Evolutionary conservation across 2,888 invertebrate genomes (phyloP), one percentile per base, ranked within the genome.

Genomic region (Chironomus riparius): DNA sequence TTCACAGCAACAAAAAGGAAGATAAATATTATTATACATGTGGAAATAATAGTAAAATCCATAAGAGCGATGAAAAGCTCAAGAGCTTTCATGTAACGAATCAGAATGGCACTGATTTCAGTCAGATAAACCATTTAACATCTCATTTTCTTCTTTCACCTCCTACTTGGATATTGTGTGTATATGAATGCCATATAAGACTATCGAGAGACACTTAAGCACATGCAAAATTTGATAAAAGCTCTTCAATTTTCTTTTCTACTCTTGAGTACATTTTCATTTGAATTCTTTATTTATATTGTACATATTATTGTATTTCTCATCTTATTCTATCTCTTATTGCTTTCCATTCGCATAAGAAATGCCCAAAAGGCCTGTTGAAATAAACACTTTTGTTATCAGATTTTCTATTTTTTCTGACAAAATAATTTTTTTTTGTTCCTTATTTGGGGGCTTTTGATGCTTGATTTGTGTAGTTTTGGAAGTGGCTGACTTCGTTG

Each of bases 181-280:
- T 50, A 13, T 50, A 38, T 38, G 38, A 38, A 38, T 38, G 38
- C 2, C 24, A 61, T 38, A 72, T 62, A 62, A 71, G 62, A 72
- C 62, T 61, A 24, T 61, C 18, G 48, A 61, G 61, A 61, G 72
- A 72, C 72, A 72, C 72, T 72, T 61, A 56, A 72, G 61, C 61
- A 72, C 72, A 72, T 62, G 72, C 72, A 62, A 72, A 70, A 72
- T 72, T 72, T 47, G 72, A 62, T 62, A 72, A 72, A 38, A 72
- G 72, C 62, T 61, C 56, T 18, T 62, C 62, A 61, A 28, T 50
- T 50, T 56, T 56, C 18, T 56, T 56, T 2, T 56, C 56, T 56
- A 2, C 56, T 56, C 56, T 7, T 5, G 56, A 56, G 56, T 18
- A 56, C 15, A 56, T 56, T 56, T 56, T 56, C 56, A 38, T 10